Evolutionary conservation across 2,888 invertebrate genomes (phyloP), one percentile per base, ranked within the genome.

Genomic region (Physocephala rufipes): DNA sequence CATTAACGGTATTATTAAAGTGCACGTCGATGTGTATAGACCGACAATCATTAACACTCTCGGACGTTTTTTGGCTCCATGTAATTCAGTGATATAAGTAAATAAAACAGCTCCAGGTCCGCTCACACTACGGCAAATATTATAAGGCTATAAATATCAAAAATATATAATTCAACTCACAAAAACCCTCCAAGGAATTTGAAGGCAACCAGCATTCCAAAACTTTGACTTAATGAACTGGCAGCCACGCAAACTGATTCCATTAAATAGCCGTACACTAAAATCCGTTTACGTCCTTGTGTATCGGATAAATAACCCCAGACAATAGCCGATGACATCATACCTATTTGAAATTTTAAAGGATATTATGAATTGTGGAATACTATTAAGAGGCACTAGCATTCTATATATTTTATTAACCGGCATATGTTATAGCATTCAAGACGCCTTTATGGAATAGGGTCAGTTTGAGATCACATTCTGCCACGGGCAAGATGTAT

Each of bases 231-330:
- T 71, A 91, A 82, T 2, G 90, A 89, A 19, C 90, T 89, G 7
- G 90, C 81, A 28, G 92, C 77, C 61, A 92, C 91, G 76, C 91
- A 89, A 49, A 91, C 76, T 0, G 89, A 90, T 59, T 93, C 89
- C 13, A 89, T 80, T 61, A 92, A 81, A 79, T 90, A 91, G 0
- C 93, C 93, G 80, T 89, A 87, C 36, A 91, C 86, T 77, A 94
- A 87, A 68, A 93, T 88, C 79, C 89, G 89, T 76, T 89, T 89
- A 72, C 92, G 87, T 13, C 93, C 94, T 72, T 91, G 87, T 0
- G 91, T 91, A 81, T 94, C 94, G 0, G 93, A 91, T 7, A 93
- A 83, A 80, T 91, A 93, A 0, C 94, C 94, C 94, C 94, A 94
- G 2, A 92, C 74, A 81, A 92, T 88, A 0, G 92, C 91, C 51